These are phyloP conservation scores for Entomyzon cyanotis DNA, from an alignment of 2,113 vertebrate species.

Conservation along the genomic window DNA sequence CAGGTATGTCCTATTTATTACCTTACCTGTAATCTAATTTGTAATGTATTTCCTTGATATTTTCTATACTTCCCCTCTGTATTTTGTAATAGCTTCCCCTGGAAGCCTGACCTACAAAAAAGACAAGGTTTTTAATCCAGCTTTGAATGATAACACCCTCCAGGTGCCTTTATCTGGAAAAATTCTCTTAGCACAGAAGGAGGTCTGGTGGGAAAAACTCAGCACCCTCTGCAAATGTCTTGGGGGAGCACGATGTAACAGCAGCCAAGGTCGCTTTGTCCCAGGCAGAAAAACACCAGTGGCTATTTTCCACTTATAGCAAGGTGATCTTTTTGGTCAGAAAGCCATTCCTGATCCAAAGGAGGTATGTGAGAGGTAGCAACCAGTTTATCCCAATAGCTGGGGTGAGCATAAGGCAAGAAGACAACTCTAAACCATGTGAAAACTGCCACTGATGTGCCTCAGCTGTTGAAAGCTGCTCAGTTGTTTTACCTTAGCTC, in stretches of 20 bases:
- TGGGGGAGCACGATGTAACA: rapidly evolving
- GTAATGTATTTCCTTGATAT: conserved; percentile 31
- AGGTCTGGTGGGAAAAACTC: neutral
- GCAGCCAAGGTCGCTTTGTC: neutral
- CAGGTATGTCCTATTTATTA: conserved; percentile 54
- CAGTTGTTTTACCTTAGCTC: neutral
- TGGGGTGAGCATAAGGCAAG: neutral
- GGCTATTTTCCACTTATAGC: neutral
- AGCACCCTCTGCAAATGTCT: neutral
- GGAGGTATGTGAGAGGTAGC: neutral
- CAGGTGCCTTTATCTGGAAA: neutral
- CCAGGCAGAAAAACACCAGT: neutral
- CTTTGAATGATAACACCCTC: neutral
- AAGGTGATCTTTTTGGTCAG: neutral
- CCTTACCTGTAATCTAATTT: conserved; percentile 60
- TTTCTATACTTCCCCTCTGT: neutral
- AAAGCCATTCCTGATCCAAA: neutral
- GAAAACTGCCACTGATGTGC: neutral
- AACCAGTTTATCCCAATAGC: neutral
- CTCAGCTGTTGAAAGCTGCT: neutral
- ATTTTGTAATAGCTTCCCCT: conserved; percentile 1
- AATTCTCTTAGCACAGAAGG: neutral
- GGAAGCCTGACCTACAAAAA: conserved; percentile 13
- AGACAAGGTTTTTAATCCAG: conserved; percentile 21
- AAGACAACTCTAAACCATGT: neutral